Conservation (phyloP, 2,113 vertebrate species). For the Salminus brasiliensis region DNA sequence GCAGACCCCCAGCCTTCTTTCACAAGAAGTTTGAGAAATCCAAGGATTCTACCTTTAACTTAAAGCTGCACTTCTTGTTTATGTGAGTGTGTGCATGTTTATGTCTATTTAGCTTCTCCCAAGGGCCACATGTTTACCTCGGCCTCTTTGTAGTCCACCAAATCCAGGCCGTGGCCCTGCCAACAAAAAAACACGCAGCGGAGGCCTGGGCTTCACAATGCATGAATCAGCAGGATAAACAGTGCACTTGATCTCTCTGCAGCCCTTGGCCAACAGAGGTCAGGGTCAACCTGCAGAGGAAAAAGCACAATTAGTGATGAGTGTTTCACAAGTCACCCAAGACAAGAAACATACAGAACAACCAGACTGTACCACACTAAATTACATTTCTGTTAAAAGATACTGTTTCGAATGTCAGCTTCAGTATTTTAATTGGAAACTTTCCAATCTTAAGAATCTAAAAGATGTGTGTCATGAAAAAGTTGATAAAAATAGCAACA, state of each 20-base stretch:
- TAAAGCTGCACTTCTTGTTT: conserved; percentile 41
- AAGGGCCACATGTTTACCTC: no score
- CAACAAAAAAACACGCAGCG: conserved; percentile 39
- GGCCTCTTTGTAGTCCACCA: conserved; percentile 57
- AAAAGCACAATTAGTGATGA: conserved; percentile 21
- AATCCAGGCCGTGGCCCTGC: conserved; percentile 59
- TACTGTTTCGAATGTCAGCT: no score
- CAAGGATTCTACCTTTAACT: conserved; percentile 51
- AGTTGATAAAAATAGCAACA: no score
- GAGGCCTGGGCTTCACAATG: conserved; percentile 50
- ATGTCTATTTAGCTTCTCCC: no score
- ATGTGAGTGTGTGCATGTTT: conserved; percentile 56
- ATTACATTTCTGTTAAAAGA: no score
- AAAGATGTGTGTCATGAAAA: no score
- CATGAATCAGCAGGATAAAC: conserved; percentile 61
- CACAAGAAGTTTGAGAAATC: conserved; percentile 36
- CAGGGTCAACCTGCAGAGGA: conserved; percentile 63
- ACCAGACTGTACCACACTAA: no score
- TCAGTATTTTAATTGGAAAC: no score
- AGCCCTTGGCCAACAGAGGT: conserved; percentile 59
- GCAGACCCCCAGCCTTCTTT: conserved; percentile 2
- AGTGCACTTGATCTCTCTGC: conserved; percentile 67
- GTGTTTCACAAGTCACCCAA: conserved; percentile 36
- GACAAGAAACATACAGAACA: neutral
- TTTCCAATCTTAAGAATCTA: no score